Evolutionary conservation across 2,797 vertebrate genomes (phyloP), one percentile per base, ranked within the genome.

Genomic region (Oryzias dopingdopingensis): DNA sequence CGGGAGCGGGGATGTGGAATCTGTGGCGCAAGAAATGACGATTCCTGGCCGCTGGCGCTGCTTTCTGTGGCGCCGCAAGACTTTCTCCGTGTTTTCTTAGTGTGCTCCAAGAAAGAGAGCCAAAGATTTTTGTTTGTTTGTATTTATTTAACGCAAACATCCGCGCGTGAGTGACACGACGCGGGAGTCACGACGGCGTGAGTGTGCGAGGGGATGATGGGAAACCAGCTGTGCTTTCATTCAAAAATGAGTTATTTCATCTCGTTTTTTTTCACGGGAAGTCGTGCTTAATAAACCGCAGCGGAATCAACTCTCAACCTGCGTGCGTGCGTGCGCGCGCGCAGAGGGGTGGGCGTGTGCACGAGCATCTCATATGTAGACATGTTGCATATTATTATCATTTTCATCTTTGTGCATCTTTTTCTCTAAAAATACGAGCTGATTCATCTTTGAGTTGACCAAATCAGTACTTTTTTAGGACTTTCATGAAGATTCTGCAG

Each of bases 141-240:
- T 29, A 40, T 48, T 56, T 62, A 55, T 29, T 65, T 46, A 46
- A 72, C 59, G 70, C 72, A 76, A 43, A 74, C 5, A 67, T 71
- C 49, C 58, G 16, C 66, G 67, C 62, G 37, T 26, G 56, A 70
- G 50, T 72, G 81, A 80, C 82, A 81, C 81, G 77, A 86, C 79
- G 76, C 70, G 56, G 43, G 72, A 85, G 85, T 87, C 87, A 88
- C 82, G 86, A 90, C 79, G 49, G 69, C 72, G 14, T 64, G 71
- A 62, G 71, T 76, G 42, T 46, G 62, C 72, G 78, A 66, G 20
- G 74, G 62, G 54, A 50, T 70, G 49, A 73, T 70, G 65, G 69
- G 74, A 63, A 81, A 66, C 74, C 29, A 18, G 47, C 66, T 52
- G 73, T 72, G 77, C 76, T 64, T 79, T 56, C 80, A 82, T 81